phyloP scores from a whole-genome alignment of 2,113 vertebrate genomes.

The Ploceus nigricollis region DNA sequence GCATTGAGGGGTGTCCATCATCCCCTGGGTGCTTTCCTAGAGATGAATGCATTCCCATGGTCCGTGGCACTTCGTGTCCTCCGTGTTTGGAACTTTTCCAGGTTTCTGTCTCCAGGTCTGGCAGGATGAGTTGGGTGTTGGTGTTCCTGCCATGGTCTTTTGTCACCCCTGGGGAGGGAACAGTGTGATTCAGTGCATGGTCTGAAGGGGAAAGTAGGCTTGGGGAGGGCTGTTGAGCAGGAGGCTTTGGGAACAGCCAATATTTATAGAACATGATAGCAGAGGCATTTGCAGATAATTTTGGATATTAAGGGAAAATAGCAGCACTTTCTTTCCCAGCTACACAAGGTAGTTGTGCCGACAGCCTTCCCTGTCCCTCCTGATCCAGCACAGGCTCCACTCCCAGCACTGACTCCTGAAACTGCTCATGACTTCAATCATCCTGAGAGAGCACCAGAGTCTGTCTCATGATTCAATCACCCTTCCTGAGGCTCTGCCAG shows the following conservation, averaged over 20 bases:
- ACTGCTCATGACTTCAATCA: background rate
- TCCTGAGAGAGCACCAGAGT: background rate
- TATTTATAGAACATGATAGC: background rate
- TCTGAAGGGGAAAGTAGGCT: background rate
- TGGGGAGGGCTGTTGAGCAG: background rate
- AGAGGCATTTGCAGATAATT: background rate
- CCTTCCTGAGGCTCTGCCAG: background rate
- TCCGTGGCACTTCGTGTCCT: rapidly evolving
- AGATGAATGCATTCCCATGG: rapidly evolving
- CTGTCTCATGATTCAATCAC: background rate
- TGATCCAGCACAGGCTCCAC: background rate
- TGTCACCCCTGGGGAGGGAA: background rate
- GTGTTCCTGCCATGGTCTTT: rapidly evolving
- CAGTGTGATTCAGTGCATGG: rapidly evolving
- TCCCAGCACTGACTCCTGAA: background rate
- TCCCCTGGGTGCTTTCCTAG: background rate
- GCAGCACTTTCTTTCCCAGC: background rate
- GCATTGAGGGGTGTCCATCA: background rate
- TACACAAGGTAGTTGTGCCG: background rate
- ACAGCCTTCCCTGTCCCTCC: background rate
- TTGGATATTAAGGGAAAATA: background rate
- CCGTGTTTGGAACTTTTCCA: background rate
- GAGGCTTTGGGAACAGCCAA: background rate
- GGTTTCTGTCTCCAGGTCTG: background rate
- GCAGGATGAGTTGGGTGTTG: background rate